phyloP scores from a whole-genome alignment of 2,113 vertebrate genomes.

The Gallinago undulata region DNA sequence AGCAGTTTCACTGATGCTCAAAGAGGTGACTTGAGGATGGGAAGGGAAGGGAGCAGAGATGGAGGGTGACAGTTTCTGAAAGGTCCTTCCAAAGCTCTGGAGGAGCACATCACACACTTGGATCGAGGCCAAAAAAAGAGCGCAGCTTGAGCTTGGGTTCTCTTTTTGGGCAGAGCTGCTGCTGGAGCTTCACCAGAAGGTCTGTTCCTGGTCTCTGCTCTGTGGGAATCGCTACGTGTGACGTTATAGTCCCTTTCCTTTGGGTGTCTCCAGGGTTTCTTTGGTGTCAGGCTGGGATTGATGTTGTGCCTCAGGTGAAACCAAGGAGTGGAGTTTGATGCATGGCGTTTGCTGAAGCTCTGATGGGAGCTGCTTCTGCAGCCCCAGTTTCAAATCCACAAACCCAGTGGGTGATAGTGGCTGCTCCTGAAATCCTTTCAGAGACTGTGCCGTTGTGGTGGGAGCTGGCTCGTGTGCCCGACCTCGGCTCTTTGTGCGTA shows the following conservation, averaged over 20 bases:
- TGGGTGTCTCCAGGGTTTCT: background rate
- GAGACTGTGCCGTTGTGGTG: background rate
- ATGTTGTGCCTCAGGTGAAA: background rate
- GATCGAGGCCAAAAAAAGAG: background rate
- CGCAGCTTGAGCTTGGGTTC: background rate
- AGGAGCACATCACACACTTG: accelerated
- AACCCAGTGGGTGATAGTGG: background rate
- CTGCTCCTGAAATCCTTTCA: background rate
- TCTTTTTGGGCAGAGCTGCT: background rate
- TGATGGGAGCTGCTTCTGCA: background rate
- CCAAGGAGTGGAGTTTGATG: background rate
- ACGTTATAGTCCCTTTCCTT: accelerated
- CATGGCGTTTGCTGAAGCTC: background rate
- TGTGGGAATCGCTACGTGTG: accelerated
- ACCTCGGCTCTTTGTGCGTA: background rate
- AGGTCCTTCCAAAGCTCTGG: background rate
- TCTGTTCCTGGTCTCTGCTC: background rate
- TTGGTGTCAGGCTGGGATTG: background rate
- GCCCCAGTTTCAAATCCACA: background rate
- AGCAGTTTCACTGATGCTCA: background rate
- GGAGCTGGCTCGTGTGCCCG: background rate
- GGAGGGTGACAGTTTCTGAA: background rate
- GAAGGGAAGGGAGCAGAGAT: background rate
- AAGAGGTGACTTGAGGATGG: background rate
- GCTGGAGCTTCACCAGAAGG: background rate